Conservation (phyloP, 2,888 invertebrate genomes). For the Heliconius sara region DNA sequence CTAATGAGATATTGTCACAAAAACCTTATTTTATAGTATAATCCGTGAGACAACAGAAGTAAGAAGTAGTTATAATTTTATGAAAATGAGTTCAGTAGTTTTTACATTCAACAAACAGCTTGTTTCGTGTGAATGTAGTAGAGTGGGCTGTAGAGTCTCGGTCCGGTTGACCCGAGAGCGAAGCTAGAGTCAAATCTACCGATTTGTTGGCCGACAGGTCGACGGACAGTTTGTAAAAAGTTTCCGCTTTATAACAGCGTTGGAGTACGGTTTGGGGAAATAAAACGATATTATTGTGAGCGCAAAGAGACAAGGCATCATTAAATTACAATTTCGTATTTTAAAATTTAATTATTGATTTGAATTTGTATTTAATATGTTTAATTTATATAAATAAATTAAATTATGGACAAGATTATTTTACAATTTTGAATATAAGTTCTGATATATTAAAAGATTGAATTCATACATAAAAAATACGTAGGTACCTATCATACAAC, state of each 20-base stretch:
- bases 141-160: constrained; percentile 20
- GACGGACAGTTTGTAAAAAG: constrained; percentile 41
- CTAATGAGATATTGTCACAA: not conserved
- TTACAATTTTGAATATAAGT: not conserved
- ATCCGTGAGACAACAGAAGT: not conserved
- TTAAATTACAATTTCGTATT: constrained; percentile 46
- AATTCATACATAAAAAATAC: not conserved
- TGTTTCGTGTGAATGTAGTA: constrained; percentile 14
- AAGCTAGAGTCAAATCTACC: constrained; percentile 38
- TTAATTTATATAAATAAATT: not conserved
- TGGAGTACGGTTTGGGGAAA: constrained; percentile 48
- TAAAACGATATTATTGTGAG: constrained; percentile 49
- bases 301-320: constrained; percentile 46
- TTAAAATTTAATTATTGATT: constrained; percentile 41
- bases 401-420: not conserved
- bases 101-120: constrained; percentile 17
- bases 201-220: constrained; percentile 46
- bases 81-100: constrained; percentile 21
- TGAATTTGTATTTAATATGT: constrained; percentile 30
- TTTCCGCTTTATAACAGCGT: constrained; percentile 47
- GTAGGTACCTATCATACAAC: not conserved
- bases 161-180: constrained; percentile 30
- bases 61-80: not conserved
- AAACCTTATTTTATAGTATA: not conserved
- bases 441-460: not conserved